These are phyloP conservation scores for Synaphobranchus kaupii DNA, from an alignment of 2,797 vertebrate genomes.

Conservation along the genomic window DNA sequence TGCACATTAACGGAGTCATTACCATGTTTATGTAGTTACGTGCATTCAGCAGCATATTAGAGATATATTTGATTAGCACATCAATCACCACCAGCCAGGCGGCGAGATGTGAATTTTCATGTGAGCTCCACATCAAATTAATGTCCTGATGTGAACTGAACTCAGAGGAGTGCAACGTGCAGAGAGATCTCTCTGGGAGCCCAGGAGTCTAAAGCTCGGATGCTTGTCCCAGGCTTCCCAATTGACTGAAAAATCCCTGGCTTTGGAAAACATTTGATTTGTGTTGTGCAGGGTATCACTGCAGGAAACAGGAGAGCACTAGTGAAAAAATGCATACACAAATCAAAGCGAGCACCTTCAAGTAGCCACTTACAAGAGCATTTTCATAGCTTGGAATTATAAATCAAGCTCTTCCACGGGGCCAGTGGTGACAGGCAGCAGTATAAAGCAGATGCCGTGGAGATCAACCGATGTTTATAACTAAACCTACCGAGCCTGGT, in stretches of 20 bases:
- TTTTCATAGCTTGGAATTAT: not conserved
- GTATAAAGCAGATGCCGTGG: not conserved
- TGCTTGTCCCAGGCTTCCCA: not conserved
- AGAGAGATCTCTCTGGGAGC: not conserved
- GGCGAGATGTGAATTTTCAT: not conserved
- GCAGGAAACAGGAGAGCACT: too few species aligned
- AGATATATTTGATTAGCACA: not conserved
- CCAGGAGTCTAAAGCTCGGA: not conserved
- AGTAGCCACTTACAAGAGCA: not conserved
- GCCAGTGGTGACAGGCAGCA: not conserved
- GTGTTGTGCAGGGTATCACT: too few species aligned
- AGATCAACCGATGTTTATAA: not conserved
- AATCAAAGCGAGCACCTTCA: not conserved
- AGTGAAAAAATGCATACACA: not conserved
- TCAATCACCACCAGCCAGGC: not conserved
- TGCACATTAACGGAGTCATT: not conserved
- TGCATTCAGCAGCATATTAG: not conserved
- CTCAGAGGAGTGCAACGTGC: not conserved
- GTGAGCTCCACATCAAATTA: not conserved
- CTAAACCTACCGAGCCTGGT: too few species aligned
- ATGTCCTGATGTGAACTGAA: not conserved
- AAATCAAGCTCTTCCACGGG: not conserved
- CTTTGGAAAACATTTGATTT: not conserved
- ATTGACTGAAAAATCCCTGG: not conserved
- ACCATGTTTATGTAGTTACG: not conserved